These are phyloP conservation scores for Phyto melanocephala DNA, from an alignment of 2,888 invertebrate species.

Conservation along the genomic window DNA sequence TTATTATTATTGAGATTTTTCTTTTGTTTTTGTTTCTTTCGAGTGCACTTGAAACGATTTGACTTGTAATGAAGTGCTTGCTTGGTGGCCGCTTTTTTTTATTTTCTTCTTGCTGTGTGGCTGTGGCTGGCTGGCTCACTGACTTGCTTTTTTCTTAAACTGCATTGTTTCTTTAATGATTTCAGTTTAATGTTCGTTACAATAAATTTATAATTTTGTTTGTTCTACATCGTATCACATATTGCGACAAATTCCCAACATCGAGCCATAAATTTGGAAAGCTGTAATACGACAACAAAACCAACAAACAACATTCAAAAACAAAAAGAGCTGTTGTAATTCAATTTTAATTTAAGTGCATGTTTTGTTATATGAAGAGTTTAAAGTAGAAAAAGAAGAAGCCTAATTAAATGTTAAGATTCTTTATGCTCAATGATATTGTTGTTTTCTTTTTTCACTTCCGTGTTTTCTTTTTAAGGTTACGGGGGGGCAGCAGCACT, in stretches of 20 bases:
- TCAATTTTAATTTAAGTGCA: slow-evolving; percentile 53
- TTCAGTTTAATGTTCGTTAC: slow-evolving; percentile 48
- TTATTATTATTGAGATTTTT: slow-evolving; percentile 25
- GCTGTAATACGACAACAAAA: not conserved
- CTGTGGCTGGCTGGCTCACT: not conserved
- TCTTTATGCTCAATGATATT: not conserved
- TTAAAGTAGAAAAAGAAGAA: slow-evolving; percentile 33
- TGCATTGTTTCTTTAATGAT: slow-evolving; percentile 52
- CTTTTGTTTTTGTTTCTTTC: slow-evolving; percentile 35
- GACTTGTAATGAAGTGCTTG: slow-evolving; percentile 62
- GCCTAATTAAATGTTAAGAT: slow-evolving; percentile 62
- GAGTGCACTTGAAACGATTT: slow-evolving; percentile 60
- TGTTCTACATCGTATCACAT: slow-evolving; percentile 30
- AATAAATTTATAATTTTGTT: slow-evolving; percentile 40
- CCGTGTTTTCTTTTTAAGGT: slow-evolving; percentile 6
- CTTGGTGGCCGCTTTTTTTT: not conserved
- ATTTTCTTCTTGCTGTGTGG: not conserved
- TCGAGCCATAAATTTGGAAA: slow-evolving; percentile 18
- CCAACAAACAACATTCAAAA: not conserved
- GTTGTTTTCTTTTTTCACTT: slow-evolving; percentile 31
- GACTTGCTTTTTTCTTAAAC: slow-evolving; percentile 13
- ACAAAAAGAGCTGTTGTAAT: slow-evolving; percentile 55
- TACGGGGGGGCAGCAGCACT: not conserved
- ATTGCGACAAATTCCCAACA: slow-evolving; percentile 52
- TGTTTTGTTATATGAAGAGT: slow-evolving; percentile 37